Percentiles rank a stretch among this genome's conserved stretches.
Conservation (phyloP, 2,113 vertebrate genomes). For the Atrichornis clamosus region DNA sequence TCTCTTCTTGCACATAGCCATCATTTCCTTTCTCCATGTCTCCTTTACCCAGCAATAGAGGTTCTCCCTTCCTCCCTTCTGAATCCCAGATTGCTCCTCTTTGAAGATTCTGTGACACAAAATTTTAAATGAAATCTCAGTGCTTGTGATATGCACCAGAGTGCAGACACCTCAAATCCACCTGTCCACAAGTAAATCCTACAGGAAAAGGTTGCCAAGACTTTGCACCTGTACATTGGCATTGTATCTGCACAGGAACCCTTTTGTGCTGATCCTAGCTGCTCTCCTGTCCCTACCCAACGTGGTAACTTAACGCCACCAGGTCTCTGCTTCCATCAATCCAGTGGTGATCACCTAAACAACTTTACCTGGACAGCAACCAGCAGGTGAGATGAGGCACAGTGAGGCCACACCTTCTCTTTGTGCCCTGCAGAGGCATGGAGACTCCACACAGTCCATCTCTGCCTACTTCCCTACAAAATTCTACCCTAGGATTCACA, state of each 20-base stretch:
- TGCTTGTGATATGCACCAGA: neutral
- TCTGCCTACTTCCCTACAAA: neutral
- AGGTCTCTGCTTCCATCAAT: neutral
- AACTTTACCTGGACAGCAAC: neutral
- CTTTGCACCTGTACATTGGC: neutral
- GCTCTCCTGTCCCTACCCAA: neutral
- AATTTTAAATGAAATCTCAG: neutral
- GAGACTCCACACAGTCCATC: neutral
- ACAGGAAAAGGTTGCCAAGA: neutral
- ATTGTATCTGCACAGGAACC: neutral
- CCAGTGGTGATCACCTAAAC: neutral
- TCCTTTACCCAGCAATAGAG: neutral
- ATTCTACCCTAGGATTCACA: neutral
- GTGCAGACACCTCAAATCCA: neutral
- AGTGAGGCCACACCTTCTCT: neutral
- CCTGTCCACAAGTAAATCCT: neutral
- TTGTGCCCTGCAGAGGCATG: fast-evolving
- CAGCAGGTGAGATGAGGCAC: neutral
- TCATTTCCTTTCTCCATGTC: neutral
- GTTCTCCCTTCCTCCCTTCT: neutral
- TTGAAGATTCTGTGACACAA: neutral
- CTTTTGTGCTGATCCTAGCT: neutral
- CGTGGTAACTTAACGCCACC: neutral
- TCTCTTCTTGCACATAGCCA: neutral
- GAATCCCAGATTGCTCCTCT: neutral